phyloP scores from a whole-genome alignment of 2,797 vertebrate genomes.

The Melanotaenia trifasciata region DNA sequence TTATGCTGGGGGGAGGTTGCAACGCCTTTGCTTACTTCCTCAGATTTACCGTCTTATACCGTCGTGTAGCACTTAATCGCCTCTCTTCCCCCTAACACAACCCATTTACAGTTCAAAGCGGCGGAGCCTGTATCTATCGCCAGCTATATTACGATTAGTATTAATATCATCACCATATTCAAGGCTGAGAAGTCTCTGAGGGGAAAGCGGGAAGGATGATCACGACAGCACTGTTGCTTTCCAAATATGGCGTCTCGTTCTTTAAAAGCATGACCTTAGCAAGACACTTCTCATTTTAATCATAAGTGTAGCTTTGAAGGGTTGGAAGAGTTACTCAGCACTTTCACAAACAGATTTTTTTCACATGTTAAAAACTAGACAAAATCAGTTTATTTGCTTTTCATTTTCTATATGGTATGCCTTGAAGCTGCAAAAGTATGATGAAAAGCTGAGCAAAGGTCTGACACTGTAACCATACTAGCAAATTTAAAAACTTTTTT shows the following conservation, averaged over 20 bases:
- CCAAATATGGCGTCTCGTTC: conserved; percentile 63
- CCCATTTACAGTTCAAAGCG: conserved; percentile 86
- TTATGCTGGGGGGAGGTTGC: conserved; percentile 68
- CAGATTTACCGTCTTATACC: conserved; percentile 80
- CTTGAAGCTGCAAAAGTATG: conserved; percentile 17
- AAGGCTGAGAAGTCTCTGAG: conserved; percentile 74
- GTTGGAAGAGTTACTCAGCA: conserved; percentile 67
- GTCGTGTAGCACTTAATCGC: conserved; percentile 78
- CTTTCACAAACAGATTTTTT: conserved; percentile 34
- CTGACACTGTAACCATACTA: conserved; percentile 14
- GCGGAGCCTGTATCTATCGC: conserved; percentile 73
- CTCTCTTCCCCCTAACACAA: conserved; percentile 78
- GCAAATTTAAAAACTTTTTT: not conserved
- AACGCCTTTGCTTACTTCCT: conserved; percentile 70
- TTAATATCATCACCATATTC: conserved; percentile 83
- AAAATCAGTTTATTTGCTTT: conserved; percentile 29
- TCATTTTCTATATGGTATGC: conserved; percentile 9
- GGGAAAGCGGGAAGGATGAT: conserved; percentile 55
- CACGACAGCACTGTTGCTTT: conserved; percentile 67
- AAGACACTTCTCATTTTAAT: conserved; percentile 49
- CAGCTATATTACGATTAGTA: conserved; percentile 81
- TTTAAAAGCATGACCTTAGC: conserved; percentile 77
- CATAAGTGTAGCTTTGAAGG: conserved; percentile 43
- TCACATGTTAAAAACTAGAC: conserved; percentile 27
- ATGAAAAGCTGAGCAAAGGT: conserved; percentile 20